Percentiles rank a stretch among this genome's conserved stretches.
Conservation (phyloP, 2,113 vertebrate species). For the Dromaius novaehollandiae region DNA sequence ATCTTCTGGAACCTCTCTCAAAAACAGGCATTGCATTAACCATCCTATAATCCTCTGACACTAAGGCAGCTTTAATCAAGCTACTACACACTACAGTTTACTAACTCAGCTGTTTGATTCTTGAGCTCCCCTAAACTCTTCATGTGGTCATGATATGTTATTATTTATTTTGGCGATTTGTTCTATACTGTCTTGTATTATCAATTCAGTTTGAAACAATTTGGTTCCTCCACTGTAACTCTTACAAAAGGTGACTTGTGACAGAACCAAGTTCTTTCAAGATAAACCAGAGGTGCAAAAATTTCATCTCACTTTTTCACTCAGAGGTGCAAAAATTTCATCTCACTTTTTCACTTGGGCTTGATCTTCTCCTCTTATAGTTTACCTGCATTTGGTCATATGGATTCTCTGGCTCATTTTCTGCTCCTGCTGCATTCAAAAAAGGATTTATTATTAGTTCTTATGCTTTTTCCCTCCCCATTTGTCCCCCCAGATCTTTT, state of each 20-base stretch:
- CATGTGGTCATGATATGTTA: not conserved
- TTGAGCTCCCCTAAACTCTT: not conserved
- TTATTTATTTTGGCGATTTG: not conserved
- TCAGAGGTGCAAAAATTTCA: not conserved
- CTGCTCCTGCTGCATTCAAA: not conserved
- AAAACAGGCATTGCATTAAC: not conserved
- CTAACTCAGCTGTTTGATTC: not conserved
- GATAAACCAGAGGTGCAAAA: not conserved
- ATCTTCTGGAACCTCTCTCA: not conserved
- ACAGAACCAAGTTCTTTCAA: not conserved
- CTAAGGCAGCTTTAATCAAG: not conserved
- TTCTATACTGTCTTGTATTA: not conserved
- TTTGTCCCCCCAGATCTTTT: fast-evolving
- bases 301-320: not conserved
- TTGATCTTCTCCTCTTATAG: not conserved
- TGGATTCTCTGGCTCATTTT: not conserved
- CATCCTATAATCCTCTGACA: not conserved
- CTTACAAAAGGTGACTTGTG: fast-evolving
- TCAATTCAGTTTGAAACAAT: not conserved
- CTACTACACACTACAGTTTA: not conserved
- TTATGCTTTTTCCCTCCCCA: not conserved
- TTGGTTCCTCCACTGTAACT: fast-evolving
- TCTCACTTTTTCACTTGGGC: not conserved
- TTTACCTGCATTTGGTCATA: not conserved
- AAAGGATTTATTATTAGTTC: not conserved